Percentiles rank a stretch among this genome's conserved stretches.
Conservation (phyloP, 2,797 vertebrate species). For the Ispidina picta region DNA sequence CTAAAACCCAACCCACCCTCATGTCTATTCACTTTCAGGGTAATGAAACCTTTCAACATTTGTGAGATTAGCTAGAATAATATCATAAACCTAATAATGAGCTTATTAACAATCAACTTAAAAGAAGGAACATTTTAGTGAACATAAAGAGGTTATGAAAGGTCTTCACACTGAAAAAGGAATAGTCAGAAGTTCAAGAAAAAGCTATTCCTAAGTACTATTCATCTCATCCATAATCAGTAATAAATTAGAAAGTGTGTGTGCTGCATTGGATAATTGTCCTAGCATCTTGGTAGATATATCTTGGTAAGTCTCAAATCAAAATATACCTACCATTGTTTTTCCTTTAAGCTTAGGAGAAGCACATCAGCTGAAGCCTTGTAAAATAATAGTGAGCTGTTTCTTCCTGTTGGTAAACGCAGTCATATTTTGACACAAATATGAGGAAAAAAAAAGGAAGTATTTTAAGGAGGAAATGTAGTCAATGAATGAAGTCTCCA, state of each 20-base stretch:
- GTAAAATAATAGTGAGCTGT: not conserved
- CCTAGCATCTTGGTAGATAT: not conserved
- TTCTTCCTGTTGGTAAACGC: not conserved
- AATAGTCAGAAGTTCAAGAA: not conserved
- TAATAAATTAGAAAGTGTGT: not conserved
- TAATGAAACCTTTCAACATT: not conserved
- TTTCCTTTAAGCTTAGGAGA: not conserved
- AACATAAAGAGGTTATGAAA: not conserved
- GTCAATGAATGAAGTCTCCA: not conserved
- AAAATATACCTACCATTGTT: not conserved
- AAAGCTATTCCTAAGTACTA: not conserved
- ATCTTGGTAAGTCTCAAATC: not conserved
- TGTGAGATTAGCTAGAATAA: not conserved
- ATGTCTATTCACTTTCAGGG: not conserved
- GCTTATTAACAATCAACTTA: not conserved
- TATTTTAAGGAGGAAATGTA: not conserved
- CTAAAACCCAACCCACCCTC: not conserved
- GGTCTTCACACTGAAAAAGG: not conserved
- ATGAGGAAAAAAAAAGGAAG: fast-evolving
- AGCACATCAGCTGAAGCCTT: not conserved
- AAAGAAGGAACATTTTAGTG: not conserved
- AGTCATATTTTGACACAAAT: not conserved
- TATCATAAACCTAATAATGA: not conserved
- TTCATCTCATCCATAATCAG: not conserved
- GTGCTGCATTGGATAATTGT: not conserved